These are phyloP conservation scores for Megaleporinus macrocephalus DNA, from an alignment of 2,113 vertebrate genomes.

Conservation along the genomic window DNA sequence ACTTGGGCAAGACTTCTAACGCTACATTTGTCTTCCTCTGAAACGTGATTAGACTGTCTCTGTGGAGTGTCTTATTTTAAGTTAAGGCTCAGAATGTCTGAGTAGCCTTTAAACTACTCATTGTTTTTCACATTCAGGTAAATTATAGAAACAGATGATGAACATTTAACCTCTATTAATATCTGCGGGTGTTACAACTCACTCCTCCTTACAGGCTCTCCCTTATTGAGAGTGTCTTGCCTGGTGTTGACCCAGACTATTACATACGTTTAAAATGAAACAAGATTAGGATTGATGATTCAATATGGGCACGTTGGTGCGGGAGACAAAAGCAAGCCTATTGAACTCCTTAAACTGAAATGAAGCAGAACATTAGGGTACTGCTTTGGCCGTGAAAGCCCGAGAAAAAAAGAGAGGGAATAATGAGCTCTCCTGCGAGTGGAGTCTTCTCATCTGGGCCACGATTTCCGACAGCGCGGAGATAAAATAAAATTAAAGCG, in stretches of 20 bases:
- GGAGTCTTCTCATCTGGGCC: slow-evolving; percentile 38
- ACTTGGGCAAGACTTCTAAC: too few species aligned
- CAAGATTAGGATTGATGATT: background rate
- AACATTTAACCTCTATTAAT: background rate
- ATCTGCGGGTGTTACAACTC: background rate
- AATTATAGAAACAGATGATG: background rate
- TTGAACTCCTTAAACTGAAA: background rate
- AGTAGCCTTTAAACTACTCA: too few species aligned
- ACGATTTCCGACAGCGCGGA: slow-evolving; percentile 24
- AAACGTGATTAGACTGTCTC: too few species aligned
- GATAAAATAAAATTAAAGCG: slow-evolving; percentile 25
- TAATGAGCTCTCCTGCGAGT: slow-evolving; percentile 56
- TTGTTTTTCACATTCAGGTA: too few species aligned
- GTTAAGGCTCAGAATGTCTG: too few species aligned
- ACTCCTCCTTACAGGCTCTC: background rate
- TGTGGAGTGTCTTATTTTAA: too few species aligned
- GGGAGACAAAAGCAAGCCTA: background rate
- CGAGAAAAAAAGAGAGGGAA: slow-evolving; percentile 5
- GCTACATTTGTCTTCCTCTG: too few species aligned
- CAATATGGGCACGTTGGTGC: background rate
- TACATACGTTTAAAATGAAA: slow-evolving; percentile 6
- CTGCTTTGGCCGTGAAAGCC: background rate
- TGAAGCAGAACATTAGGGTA: background rate
- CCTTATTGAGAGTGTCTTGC: background rate
- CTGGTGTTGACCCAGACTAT: background rate